These are phyloP conservation scores for human (Homo sapiens) DNA, from an alignment of 2,113 vertebrate genomes.

Conservation along the genomic window GRCh38 chr1:59570001-59570500, in stretches of 20 bases:
- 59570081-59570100: background rate
- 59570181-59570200: background rate
- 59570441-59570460: background rate
- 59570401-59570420: background rate
- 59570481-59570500: background rate
- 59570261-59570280: background rate
- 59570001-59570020: background rate
- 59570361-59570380: background rate
- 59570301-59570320: background rate
- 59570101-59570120: background rate
- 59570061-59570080: background rate
- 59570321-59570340: background rate
- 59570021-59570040: background rate
- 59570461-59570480: slow-evolving; percentile 12
- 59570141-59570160: background rate
- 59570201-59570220: background rate
- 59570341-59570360: background rate
- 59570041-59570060: background rate
- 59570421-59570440: too few relatives aligned
- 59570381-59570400: background rate
- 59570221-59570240: background rate
- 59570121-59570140: background rate
- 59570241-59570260: background rate
- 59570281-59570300: background rate
- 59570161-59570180: background rate